Evolutionary conservation across 2,797 vertebrate species (phyloP).

Genomic region (Philypnodon macrostomus): DNA sequence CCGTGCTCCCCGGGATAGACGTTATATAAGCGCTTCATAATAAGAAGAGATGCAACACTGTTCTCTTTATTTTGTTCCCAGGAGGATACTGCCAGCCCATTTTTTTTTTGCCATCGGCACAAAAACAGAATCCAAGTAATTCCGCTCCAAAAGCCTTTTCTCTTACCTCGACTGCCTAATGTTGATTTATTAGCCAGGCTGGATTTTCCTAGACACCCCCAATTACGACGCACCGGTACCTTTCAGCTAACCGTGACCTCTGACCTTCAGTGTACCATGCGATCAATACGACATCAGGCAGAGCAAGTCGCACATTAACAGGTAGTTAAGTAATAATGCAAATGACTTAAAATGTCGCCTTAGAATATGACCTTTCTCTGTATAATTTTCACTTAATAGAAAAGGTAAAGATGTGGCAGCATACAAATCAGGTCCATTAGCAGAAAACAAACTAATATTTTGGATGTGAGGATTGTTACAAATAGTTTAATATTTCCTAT

Average conservation of each 20-base stretch:
- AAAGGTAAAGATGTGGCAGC: background rate
- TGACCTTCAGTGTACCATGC: conserved; percentile 11
- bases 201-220: conserved; percentile 7
- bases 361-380: conserved; percentile 1
- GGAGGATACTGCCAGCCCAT: conserved; percentile 18
- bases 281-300: conserved; percentile 11
- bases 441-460: too few relatives aligned
- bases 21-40: conserved; percentile 31
- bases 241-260: conserved; percentile 19
- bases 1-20: conserved; percentile 22
- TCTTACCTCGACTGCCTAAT: conserved; percentile 7
- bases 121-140: conserved; percentile 45
- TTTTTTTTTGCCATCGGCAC: conserved; percentile 26
- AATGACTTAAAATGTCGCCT: conserved; percentile 1
- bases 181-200: conserved; percentile 14
- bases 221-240: conserved; percentile 4
- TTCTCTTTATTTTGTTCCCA: conserved; percentile 26
- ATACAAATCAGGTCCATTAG: background rate
- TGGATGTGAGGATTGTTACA: too few relatives aligned
- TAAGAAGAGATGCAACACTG: conserved; percentile 31
- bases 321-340: background rate
- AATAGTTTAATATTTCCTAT: too few relatives aligned
- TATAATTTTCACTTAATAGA: conserved; percentile 2
- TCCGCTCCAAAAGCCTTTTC: conserved; percentile 7
- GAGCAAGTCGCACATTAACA: background rate